Base-by-base conservation (phyloP, 2,797 vertebrate species). In the Erpetoichthys calabaricus region DNA sequence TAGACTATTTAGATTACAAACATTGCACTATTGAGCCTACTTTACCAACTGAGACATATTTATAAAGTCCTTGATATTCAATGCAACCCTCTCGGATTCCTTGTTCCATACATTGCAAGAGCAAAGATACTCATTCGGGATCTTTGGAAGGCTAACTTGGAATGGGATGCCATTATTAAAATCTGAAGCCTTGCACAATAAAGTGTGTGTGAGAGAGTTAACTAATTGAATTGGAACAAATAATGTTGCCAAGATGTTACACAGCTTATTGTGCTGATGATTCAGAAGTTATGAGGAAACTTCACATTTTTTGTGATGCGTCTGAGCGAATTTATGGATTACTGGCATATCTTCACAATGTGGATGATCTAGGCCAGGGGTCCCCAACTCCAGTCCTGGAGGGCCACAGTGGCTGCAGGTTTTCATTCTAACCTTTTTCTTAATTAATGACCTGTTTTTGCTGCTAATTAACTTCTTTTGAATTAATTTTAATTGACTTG, bases 291-390 rank as follows among this genome's bases (percentile, higher is more conserved):
- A 1, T 2, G 1, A 47, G 55, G 25, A 59, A 63, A 3, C 42
- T 63, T 3, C 63, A 65, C 7, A 45, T 65, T 41, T 61, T 67
- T 45, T 56, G 10, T 4, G 59, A 65, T 45, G 59, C 59, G 3
- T 63, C 63, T 1, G 60, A 65, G 5, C 43, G 9, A 3, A 59
- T 51, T 2, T 65, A 62, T 44, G 60, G 57, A 5, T 56, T 59
- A 8, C 64, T 65, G 25, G 58, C 61, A 6, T 66, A 63, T 2
- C 56, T 65, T 5, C 43, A 54, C 43, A 64, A 54, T 10, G 60
- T 56, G 47, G 7, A 60, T 44, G 3, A 0, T 3, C 3, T 9
- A 4, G 60, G 56, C 5, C 42, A 47, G n/a, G n/a, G n/a, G n/a
- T n/a, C n/a, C n/a, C n/a, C n/a, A n/a, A n/a, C n/a, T n/a, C n/a